Evolutionary conservation across 2,797 vertebrate genomes (phyloP).

Genomic region (Pangasius djambal): DNA sequence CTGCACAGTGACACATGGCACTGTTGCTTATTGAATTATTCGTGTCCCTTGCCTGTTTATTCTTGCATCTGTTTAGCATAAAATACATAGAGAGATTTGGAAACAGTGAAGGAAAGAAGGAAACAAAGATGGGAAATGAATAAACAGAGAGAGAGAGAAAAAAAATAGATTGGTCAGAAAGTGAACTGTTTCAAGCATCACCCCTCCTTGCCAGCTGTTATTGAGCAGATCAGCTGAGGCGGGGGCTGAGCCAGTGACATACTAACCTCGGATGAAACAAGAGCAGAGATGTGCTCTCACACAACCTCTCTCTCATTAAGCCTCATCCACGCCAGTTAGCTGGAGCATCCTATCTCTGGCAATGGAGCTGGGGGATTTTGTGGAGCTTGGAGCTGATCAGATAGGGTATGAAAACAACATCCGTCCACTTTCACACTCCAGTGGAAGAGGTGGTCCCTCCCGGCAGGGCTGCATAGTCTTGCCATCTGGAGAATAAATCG

Average conservation of each 20-base stretch:
- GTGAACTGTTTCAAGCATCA: constrained; percentile 23
- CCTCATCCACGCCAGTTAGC: constrained; percentile 68
- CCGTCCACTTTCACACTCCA: constrained; percentile 90
- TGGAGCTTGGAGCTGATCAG: constrained; percentile 77
- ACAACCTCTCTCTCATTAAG: constrained; percentile 63
- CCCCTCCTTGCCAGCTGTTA: constrained; percentile 65
- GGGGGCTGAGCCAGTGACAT: constrained; percentile 45
- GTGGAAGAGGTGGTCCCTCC: constrained; percentile 90
- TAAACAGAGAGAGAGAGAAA: constrained; percentile 9
- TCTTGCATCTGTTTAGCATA: background rate
- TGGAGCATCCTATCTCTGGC: constrained; percentile 50
- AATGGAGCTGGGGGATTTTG: constrained; percentile 57
- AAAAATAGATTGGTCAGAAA: constrained; percentile 13
- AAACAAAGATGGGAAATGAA: background rate
- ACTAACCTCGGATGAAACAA: constrained; percentile 34
- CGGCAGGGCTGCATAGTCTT: constrained; percentile 85
- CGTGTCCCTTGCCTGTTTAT: background rate
- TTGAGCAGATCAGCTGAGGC: constrained; percentile 62
- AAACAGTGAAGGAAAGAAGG: background rate
- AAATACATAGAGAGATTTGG: background rate
- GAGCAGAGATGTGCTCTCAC: constrained; percentile 26
- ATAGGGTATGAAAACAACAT: constrained; percentile 88
- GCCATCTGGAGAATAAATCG: constrained; percentile 99
- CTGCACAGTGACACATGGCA: background rate
- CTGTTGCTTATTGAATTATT: background rate